Evolutionary conservation across 2,797 vertebrate genomes (phyloP).

Genomic region (Petrocephalus sullivani): DNA sequence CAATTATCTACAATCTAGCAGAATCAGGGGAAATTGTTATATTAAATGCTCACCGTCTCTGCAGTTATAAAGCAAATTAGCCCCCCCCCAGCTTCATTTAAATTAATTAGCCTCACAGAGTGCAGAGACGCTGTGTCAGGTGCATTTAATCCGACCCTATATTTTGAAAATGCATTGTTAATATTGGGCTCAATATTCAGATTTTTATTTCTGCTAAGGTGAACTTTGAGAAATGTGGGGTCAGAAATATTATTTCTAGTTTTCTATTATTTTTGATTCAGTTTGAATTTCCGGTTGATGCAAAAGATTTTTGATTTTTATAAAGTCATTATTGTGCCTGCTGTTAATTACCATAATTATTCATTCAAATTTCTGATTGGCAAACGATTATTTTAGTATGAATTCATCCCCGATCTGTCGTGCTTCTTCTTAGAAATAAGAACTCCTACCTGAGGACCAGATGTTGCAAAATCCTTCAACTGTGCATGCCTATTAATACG

Average conservation of each 20-base stretch:
- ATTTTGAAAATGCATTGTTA: neutral
- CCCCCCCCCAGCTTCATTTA: neutral
- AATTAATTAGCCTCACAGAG: neutral
- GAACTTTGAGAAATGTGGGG: too few species aligned
- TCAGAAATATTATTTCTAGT: too few species aligned
- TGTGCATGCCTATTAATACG: neutral
- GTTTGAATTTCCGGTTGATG: too few species aligned
- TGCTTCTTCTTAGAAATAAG: neutral
- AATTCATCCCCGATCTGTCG: neutral
- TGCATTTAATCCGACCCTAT: neutral
- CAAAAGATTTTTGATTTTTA: too few species aligned
- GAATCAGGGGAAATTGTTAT: neutral
- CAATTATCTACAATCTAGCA: too few species aligned
- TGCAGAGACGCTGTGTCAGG: neutral
- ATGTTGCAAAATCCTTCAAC: neutral
- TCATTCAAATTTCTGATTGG: too few species aligned
- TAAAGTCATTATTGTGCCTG: too few species aligned
- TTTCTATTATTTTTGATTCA: too few species aligned
- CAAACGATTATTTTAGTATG: too few species aligned
- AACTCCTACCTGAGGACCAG: neutral
- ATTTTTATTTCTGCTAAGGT: too few species aligned
- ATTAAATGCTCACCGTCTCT: neutral
- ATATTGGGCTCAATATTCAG: neutral
- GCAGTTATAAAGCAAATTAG: neutral
- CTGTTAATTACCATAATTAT: too few species aligned